These are phyloP conservation scores for Halcyon malimbica DNA, from an alignment of 2,113 vertebrate genomes.

Conservation along the genomic window DNA sequence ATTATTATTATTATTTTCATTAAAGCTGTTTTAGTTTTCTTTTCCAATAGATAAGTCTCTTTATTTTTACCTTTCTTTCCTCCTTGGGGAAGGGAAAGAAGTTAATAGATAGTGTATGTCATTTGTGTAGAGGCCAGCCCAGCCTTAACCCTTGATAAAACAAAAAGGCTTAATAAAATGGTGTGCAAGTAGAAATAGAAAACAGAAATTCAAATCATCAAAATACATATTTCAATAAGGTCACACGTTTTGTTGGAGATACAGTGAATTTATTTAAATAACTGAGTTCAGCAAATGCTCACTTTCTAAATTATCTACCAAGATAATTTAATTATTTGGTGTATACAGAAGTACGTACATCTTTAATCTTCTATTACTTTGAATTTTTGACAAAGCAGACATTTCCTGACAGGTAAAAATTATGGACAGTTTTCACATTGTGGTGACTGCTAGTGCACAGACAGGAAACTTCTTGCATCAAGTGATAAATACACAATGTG, in stretches of 20 bases:
- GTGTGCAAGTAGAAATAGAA: neutral
- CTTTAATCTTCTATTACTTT: neutral
- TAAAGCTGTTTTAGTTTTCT: too few species aligned
- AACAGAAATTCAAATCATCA: neutral
- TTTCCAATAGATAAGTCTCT: too few species aligned
- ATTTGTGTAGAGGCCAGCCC: too few species aligned
- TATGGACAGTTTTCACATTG: rapidly evolving
- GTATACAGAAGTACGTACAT: neutral
- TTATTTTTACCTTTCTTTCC: too few species aligned
- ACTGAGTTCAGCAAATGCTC: neutral
- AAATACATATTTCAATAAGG: neutral
- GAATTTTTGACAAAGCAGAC: neutral
- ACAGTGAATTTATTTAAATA: neutral
- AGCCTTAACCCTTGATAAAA: too few species aligned
- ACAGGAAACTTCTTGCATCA: neutral
- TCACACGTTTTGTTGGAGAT: neutral
- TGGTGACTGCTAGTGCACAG: neutral
- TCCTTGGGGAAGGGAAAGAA: too few species aligned
- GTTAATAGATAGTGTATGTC: too few species aligned
- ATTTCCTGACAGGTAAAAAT: neutral
- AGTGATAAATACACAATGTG: neutral
- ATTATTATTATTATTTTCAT: too few species aligned
- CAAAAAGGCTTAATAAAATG: neutral
- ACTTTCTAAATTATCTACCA: neutral
- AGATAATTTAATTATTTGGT: neutral